phyloP scores from a whole-genome alignment of 2,888 invertebrate genomes.

The Cerceris rybyensis region DNA sequence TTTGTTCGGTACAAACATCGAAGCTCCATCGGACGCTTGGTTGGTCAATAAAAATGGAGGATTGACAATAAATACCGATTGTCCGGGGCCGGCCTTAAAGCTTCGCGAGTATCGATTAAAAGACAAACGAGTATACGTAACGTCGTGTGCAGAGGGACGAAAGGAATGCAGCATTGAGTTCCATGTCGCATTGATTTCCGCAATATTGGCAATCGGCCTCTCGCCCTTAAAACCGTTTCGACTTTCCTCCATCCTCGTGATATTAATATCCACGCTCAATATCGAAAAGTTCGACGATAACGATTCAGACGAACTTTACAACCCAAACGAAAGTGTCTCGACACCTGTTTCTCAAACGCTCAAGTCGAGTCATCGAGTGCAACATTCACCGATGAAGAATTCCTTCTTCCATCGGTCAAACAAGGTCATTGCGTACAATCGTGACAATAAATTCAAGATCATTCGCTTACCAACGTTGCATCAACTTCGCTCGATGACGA shows the following conservation, averaged over 20 bases:
- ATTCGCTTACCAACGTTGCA: background rate
- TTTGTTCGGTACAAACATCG: too few species aligned
- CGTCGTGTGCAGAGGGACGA: slow-evolving; percentile 41
- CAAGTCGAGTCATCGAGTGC: background rate
- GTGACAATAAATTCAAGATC: background rate
- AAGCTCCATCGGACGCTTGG: too few species aligned
- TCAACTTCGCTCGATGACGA: background rate
- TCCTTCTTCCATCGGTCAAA: background rate
- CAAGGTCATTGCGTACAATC: background rate
- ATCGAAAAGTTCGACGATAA: background rate
- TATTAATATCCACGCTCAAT: background rate
- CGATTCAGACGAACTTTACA: too few species aligned
- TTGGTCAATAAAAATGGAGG: background rate
- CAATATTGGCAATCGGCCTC: background rate
- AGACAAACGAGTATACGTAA: slow-evolving; percentile 12
- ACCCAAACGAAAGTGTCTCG: too few species aligned
- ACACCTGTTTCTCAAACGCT: background rate
- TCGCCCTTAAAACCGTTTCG: background rate
- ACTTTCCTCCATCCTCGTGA: background rate
- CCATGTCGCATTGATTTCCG: background rate
- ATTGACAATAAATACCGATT: background rate
- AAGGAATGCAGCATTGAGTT: slow-evolving; percentile 37
- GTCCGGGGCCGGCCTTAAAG: slow-evolving; percentile 11
- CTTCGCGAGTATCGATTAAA: slow-evolving; percentile 37
- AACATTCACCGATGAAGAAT: too few species aligned